Evolutionary conservation across 2,113 vertebrate species (phyloP).

Genomic region (Callipepla californica): DNA sequence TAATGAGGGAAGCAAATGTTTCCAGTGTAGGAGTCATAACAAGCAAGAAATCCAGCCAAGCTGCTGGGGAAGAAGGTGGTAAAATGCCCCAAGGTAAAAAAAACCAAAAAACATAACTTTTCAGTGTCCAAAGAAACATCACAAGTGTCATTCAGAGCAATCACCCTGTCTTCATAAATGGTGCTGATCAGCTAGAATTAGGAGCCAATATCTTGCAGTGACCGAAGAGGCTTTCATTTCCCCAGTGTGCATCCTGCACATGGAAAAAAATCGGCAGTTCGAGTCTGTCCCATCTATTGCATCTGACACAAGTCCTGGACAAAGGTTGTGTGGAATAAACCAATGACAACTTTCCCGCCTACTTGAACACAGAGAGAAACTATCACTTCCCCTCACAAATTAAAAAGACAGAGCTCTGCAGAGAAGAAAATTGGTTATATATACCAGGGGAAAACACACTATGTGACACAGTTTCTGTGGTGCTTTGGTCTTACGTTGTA

Average conservation of each 20-base stretch:
- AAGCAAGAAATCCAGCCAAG: conserved; percentile 38
- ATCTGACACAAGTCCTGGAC: neutral
- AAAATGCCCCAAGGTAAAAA: conserved; percentile 42
- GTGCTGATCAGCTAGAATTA: conserved; percentile 27
- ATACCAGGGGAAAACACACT: neutral
- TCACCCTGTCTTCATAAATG: conserved; percentile 9
- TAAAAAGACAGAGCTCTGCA: neutral
- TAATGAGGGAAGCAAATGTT: conserved; percentile 40
- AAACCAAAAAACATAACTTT: neutral
- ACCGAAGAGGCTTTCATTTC: conserved; percentile 5
- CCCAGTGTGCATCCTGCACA: neutral
- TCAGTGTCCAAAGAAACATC: neutral
- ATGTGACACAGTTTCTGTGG: neutral
- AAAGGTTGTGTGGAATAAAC: neutral
- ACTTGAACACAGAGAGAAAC: neutral
- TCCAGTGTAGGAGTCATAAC: conserved; percentile 54
- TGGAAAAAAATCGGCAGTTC: neutral
- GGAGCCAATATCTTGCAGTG: neutral
- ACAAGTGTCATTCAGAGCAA: conserved; percentile 20
- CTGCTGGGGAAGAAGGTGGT: conserved; percentile 32
- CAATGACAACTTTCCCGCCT: neutral
- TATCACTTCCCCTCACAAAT: neutral
- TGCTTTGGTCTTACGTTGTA: neutral
- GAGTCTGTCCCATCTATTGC: neutral
- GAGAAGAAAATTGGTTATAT: neutral